Conservation (phyloP, 30 jellyfish, hydroid and myxozoan species). For the Aurelia sp. region DNA sequence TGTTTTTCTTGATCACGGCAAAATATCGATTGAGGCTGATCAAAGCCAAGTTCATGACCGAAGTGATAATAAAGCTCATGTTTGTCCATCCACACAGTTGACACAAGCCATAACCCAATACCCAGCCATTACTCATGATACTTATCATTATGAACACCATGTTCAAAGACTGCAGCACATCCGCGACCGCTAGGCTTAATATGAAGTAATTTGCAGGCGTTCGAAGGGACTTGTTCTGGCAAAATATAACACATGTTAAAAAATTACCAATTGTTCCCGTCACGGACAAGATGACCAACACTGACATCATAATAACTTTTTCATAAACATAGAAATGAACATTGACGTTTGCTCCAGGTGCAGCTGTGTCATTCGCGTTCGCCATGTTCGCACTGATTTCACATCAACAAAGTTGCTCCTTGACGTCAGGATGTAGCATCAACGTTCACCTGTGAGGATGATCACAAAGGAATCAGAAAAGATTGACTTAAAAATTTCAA, state of each 20-base stretch:
- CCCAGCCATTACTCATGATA: conserved; percentile 49
- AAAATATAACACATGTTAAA: conserved; percentile 52
- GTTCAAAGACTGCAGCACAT: conserved; percentile 59
- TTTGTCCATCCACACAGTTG: conserved; percentile 73
- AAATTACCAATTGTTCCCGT: conserved; percentile 64
- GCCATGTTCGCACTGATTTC: background rate
- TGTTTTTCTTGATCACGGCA: conserved; percentile 46
- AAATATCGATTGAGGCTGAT: conserved; percentile 57
- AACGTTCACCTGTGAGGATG: too few relatives aligned
- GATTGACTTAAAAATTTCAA: too few relatives aligned
- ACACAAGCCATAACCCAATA: conserved; percentile 51
- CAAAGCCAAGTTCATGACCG: conserved; percentile 48
- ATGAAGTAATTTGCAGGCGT: conserved; percentile 55
- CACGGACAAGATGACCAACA: conserved; percentile 23
- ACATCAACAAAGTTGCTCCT: too few relatives aligned
- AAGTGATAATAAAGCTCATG: conserved; percentile 67
- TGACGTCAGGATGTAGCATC: too few relatives aligned
- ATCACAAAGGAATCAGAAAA: too few relatives aligned
- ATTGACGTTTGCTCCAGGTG: background rate
- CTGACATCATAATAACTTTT: conserved; percentile 38
- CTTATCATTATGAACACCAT: conserved; percentile 58
- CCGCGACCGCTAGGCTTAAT: conserved; percentile 75
- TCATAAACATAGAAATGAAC: conserved; percentile 45
- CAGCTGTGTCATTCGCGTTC: background rate
- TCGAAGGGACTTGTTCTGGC: conserved; percentile 40